Evolutionary conservation across 2,888 invertebrate species (phyloP).

Genomic region (Vesta saturnalis): DNA sequence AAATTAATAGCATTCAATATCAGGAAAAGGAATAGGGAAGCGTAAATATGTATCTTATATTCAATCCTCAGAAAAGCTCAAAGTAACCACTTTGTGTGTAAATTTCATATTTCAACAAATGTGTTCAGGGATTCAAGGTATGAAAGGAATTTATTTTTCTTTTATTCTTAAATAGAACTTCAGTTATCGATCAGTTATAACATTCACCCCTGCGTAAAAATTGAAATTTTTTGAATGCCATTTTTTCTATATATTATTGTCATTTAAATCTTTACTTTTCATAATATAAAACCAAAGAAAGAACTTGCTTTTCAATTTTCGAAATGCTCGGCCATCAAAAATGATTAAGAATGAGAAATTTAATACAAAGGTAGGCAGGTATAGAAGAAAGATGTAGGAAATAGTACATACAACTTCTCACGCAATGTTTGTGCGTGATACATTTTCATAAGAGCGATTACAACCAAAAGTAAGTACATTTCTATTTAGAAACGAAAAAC

Average conservation of each 20-base stretch:
- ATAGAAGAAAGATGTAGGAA: too few species aligned
- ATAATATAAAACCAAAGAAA: not conserved
- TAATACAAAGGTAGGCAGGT: too few species aligned
- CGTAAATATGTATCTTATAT: constrained; percentile 34
- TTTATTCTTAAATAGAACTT: constrained; percentile 37
- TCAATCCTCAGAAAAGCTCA: constrained; percentile 36
- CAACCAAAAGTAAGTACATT: too few species aligned
- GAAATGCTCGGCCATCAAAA: too few species aligned
- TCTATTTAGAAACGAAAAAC: too few species aligned
- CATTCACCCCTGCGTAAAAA: constrained; percentile 45
- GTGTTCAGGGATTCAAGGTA: constrained; percentile 40
- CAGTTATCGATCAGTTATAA: constrained; percentile 31
- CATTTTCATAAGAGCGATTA: too few species aligned
- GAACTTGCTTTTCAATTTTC: not conserved
- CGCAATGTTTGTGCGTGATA: too few species aligned
- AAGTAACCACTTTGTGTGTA: constrained; percentile 39
- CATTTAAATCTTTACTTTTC: constrained; percentile 13
- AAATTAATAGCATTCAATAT: not conserved
- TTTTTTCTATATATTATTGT: constrained; percentile 6
- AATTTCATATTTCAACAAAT: constrained; percentile 40
- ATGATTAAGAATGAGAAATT: too few species aligned
- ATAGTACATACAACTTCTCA: too few species aligned
- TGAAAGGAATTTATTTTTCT: constrained; percentile 44
- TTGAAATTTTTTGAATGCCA: constrained; percentile 31
- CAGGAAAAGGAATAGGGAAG: constrained; percentile 9